phyloP scores from a whole-genome alignment of 1,140 invertebrate genomes.

The Triops longicaudatus region DNA sequence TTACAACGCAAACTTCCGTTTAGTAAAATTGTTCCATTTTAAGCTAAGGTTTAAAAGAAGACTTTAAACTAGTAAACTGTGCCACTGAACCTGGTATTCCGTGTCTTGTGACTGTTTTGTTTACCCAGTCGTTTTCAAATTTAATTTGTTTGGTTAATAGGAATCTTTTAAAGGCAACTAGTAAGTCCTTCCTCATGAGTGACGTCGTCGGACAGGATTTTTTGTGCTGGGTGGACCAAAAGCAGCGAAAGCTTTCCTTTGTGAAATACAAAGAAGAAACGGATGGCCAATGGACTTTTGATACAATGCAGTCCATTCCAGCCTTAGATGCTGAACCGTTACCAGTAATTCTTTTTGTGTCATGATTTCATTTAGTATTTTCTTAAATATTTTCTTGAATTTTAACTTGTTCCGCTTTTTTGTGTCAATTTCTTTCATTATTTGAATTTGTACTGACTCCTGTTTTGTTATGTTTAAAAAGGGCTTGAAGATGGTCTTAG shows the following conservation, averaged over 20 bases:
- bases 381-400: not conserved
- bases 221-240: conserved; percentile 67
- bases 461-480: too few species aligned
- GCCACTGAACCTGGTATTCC: too few species aligned
- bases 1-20: too few species aligned
- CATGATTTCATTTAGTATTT: not conserved
- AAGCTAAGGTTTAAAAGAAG: too few species aligned
- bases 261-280: conserved; percentile 64
- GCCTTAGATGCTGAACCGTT: not conserved
- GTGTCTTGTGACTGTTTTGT: too few species aligned
- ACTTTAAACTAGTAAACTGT: too few species aligned
- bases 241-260: conserved; percentile 56
- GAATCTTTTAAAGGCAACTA: conserved; percentile 42
- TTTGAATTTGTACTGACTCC: too few species aligned
- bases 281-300: conserved; percentile 35
- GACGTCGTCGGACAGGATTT: conserved; percentile 76
- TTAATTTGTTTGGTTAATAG: not conserved
- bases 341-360: not conserved
- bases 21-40: too few species aligned
- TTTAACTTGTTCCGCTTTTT: conserved; percentile 27
- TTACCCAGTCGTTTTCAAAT: too few species aligned
- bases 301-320: not conserved
- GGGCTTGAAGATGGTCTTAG: conserved; percentile 67
- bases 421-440: too few species aligned
- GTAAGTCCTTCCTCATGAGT: conserved; percentile 67